Conservation (phyloP, 2,797 vertebrate genomes). For the Danio albolineatus region DNA sequence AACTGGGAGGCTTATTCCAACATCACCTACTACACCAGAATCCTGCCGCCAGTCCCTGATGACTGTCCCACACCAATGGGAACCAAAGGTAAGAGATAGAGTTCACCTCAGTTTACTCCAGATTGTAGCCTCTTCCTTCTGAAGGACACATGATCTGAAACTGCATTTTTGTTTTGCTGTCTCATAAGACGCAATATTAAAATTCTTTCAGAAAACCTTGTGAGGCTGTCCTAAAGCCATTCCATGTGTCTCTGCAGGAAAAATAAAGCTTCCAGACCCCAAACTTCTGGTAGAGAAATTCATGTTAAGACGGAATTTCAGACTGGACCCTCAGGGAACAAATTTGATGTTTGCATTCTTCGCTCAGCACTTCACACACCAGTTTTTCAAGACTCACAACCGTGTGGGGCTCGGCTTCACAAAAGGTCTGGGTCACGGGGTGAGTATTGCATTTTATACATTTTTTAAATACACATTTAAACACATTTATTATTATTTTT, state of each 20-base stretch:
- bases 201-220: not conserved
- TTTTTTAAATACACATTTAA: not conserved
- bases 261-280: conserved; percentile 83
- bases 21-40: conserved; percentile 87
- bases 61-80: conserved; percentile 92
- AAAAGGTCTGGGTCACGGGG: conserved; percentile 90
- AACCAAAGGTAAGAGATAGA: conserved; percentile 82
- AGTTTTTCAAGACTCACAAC: conserved; percentile 92
- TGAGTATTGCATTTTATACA: conserved; percentile 71
- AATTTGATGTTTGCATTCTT: conserved; percentile 98
- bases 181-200: not conserved
- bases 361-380: conserved; percentile 97
- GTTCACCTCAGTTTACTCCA: not conserved
- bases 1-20: conserved; percentile 94
- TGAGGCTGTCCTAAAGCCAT: conserved; percentile 1
- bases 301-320: conserved; percentile 84
- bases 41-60: conserved; percentile 88
- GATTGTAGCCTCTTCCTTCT: not conserved
- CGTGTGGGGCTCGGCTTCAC: conserved; percentile 86
- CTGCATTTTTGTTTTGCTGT: not conserved
- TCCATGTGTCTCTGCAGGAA: conserved; percentile 77
- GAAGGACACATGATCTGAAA: not conserved
- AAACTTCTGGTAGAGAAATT: conserved; percentile 80
- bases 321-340: conserved; percentile 86
- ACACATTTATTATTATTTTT: not conserved